Base-by-base conservation (phyloP, 1,140 invertebrate genomes). In the Heliconius nattereri region DNA sequence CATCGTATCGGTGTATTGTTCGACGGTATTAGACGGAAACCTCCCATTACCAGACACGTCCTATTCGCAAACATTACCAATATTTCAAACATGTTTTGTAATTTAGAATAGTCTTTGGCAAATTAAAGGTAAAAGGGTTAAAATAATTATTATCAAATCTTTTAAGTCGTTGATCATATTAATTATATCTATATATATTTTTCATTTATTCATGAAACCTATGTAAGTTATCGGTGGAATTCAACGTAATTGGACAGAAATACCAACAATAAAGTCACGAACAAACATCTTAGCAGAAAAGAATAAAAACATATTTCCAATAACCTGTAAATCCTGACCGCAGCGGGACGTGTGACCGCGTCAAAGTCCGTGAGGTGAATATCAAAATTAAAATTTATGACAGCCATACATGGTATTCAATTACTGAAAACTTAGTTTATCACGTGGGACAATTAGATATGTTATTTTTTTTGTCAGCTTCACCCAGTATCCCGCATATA, bases 221-320 rank as follows among this genome's bases (percentile, higher is more conserved):
- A 66, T 66, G 5, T 29, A 66, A 72, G 71, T 7, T 72, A 71
- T 71, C 23, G 19, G 37, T 71, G 76, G 73, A 78, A 78, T 75
- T 37, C 19, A 13, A 71, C 23, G 16, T 54, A 57, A 75, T 66
- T 71, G 29, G 71, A 49, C 75, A 78, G 45, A 71, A 49, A 77
- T 81, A 84, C 86, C 87, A 72, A 81, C 80, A 83, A 89, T 87
- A 85, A 71, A 86, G 80, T 86, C 84, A 80, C 76, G 81, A 54
- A 78, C 84, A 81, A 76, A 81, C 84, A 81, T 75, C 74, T 78
- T 78, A 73, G 57, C 83, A 85, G 79, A 86, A 86, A 87, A 85
- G 86, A 76, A 90, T 88, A 87, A 91, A 89, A 89, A 92, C 93
- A 90, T 91, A 89, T 88, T 89, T 88, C 83, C 82, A 75, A 87